Base-by-base conservation (phyloP, 2,797 vertebrate genomes). In the Spinibarbus caldwelli region DNA sequence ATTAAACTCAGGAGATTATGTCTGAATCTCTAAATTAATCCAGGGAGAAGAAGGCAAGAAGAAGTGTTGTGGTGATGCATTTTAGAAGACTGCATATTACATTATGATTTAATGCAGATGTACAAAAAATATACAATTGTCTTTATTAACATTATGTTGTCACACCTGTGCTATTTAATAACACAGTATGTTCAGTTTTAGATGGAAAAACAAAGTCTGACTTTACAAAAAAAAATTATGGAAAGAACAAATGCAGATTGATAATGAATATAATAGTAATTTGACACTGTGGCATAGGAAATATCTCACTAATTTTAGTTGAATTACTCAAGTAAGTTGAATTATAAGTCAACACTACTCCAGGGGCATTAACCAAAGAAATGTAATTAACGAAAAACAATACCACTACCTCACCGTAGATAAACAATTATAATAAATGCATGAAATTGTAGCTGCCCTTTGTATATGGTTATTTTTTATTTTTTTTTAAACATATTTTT, bases 1-100 rank as follows among this genome's bases (percentile, higher is more conserved):
- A n/a, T 85, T 88, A 88, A 86, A 83, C 52, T 34, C 52, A 52
- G 47, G 79, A 83, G 85, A 88, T 88, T 87, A 87, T 36, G 68
- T 23, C 67, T 54, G 47, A 73, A 78, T 45, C 54, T 62, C 73
- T 77, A 86, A 85, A 47, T 77, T 45, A 81, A 86, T 80, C 83
- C 68, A 78, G 41, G 36, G 41, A 68, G 64, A 41, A 68, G 31
- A 54, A 57, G 45, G 23, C 47, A n/a, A n/a, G 72, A 72, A 52
- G 36, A 79, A 62, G 71, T 26, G 23, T 57, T 64, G 72, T 84
- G 73, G 72, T 73, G 19, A 83, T 76, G 71, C 77, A 88, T 86
- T 86, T 82, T 10, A 80, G 68, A 78, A 86, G 54, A 77, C 23
- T 54, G 43, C n/a, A n/a, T n/a, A n/a, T n/a, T n/a, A n/a, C n/a